phyloP scores from a whole-genome alignment of 2,113 vertebrate genomes.

The Heterotis niloticus region DNA sequence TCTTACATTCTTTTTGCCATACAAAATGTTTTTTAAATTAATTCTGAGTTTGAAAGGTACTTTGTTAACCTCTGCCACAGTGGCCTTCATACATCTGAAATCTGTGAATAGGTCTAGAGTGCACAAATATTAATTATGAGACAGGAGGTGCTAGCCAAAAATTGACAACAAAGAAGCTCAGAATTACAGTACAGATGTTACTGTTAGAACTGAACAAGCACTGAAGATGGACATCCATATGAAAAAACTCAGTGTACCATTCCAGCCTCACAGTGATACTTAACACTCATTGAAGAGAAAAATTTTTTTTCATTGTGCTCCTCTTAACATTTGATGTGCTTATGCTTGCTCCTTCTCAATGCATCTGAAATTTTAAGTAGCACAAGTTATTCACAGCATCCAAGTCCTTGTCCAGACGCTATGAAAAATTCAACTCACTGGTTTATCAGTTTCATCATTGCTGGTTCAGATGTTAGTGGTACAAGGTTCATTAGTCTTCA shows the following conservation, averaged over 20 bases:
- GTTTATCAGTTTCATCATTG: neutral
- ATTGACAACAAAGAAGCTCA: neutral
- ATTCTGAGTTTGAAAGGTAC: neutral
- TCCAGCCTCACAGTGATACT: neutral
- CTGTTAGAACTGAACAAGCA: neutral
- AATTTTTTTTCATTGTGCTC: neutral
- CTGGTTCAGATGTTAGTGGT: neutral
- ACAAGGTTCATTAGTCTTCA: conserved; percentile 8
- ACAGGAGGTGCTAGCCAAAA: neutral
- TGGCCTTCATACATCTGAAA: conserved; percentile 8
- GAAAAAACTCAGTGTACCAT: neutral
- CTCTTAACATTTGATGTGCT: neutral
- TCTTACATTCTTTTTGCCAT: neutral
- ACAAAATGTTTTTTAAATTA: neutral
- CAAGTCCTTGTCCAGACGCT: neutral
- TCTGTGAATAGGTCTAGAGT: conserved; percentile 16
- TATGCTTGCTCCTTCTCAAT: neutral
- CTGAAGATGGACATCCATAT: neutral
- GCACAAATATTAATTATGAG: conserved; percentile 20
- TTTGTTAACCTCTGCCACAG: neutral
- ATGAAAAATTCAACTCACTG: conserved; percentile 1
- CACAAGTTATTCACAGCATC: neutral
- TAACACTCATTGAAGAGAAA: neutral
- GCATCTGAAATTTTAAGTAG: neutral
- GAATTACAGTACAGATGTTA: neutral